phyloP scores from a whole-genome alignment of 2,888 invertebrate genomes.

The Pheosia tremula region DNA sequence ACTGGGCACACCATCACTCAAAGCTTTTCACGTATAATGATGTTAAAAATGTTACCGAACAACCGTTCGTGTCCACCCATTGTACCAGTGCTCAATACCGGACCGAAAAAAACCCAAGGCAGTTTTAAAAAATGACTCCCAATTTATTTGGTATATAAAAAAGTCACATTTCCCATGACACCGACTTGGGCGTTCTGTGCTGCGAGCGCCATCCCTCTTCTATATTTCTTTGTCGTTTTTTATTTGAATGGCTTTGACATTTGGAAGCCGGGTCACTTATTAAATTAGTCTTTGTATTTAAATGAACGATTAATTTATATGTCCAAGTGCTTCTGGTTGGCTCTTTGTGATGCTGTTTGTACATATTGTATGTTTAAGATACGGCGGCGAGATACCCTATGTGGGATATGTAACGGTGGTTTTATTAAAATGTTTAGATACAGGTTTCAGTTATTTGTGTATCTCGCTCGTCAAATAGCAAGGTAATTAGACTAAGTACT shows the following conservation, averaged over 20 bases:
- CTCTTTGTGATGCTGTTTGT: constrained; percentile 18
- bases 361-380: constrained; percentile 6
- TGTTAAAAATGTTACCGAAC: constrained; percentile 83
- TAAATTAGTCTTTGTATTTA: constrained; percentile 84
- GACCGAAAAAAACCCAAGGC: constrained; percentile 59
- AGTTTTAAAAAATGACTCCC: constrained; percentile 78
- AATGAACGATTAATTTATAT: constrained; percentile 79
- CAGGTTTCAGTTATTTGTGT: not conserved
- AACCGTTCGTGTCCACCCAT: constrained; percentile 81
- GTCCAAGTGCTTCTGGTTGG: constrained; percentile 56
- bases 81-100: constrained; percentile 73
- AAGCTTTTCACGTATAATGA: constrained; percentile 82
- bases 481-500: no score
- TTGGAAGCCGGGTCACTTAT: constrained; percentile 80
- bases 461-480: not conserved
- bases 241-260: constrained; percentile 79
- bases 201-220: constrained; percentile 72
- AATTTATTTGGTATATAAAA: constrained; percentile 81
- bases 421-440: not conserved
- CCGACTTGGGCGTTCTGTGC: constrained; percentile 69
- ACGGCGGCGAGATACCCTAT: not conserved
- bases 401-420: not conserved
- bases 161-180: constrained; percentile 79
- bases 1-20: constrained; percentile 69
- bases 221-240: constrained; percentile 71